Evolutionary conservation across 64 coral and sea anemone species (phyloP).

Genomic region (Actinia equina): DNA sequence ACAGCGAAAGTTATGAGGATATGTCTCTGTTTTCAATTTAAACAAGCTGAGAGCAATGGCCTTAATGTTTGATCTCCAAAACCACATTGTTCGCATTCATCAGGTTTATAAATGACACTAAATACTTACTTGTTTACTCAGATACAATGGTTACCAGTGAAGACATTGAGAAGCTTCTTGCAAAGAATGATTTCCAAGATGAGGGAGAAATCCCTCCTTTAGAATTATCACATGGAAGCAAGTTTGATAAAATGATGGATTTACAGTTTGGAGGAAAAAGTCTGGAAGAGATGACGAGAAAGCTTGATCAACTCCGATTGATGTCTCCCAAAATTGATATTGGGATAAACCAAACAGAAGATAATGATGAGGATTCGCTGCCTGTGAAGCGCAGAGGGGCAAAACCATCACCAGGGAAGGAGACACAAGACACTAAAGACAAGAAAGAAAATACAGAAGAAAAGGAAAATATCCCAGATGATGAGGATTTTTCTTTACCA

Average conservation of each 20-base stretch:
- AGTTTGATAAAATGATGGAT: conserved; percentile 14
- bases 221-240: conserved; percentile 5
- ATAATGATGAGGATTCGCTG: neutral
- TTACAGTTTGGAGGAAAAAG: conserved; percentile 2
- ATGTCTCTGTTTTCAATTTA: too few species aligned
- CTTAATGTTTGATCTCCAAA: too few species aligned
- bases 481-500: neutral
- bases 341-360: neutral
- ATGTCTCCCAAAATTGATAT: neutral
- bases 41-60: too few species aligned
- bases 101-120: neutral
- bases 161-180: conserved; percentile 78
- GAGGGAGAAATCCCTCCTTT: conserved; percentile 26
- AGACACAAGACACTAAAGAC: neutral
- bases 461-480: conserved; percentile 9
- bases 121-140: neutral
- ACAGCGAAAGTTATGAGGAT: too few species aligned
- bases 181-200: conserved; percentile 60
- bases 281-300: neutral
- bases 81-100: too few species aligned
- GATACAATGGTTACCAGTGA: conserved; percentile 71
- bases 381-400: conserved; percentile 5
- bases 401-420: neutral
- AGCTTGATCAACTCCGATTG: conserved; percentile 7
- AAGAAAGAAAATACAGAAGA: conserved; percentile 4